Conservation (phyloP, 2,888 invertebrate genomes). For the Sarcophaga variegata region DNA sequence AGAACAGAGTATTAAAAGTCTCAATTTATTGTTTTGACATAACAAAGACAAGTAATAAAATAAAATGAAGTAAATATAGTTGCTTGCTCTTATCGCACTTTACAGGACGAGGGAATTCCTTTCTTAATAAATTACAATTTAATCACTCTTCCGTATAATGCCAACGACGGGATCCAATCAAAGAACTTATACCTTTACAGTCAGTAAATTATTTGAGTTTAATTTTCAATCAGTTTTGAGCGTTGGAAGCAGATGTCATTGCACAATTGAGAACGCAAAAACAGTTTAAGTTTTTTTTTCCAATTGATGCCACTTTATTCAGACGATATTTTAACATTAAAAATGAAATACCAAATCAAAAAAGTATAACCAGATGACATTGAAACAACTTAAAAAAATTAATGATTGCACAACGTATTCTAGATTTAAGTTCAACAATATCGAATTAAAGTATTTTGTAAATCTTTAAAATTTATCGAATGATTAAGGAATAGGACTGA, state of each 20-base stretch:
- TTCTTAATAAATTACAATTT: no score
- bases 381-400: background rate
- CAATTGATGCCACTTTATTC: background rate
- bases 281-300: no score
- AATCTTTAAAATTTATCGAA: no score
- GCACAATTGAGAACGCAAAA: background rate
- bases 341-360: background rate
- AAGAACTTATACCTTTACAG: background rate
- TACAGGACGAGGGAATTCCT: no score
- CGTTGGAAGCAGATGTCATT: background rate
- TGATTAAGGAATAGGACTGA: no score
- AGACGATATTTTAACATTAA: background rate
- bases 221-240: background rate
- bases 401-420: no score
- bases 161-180: background rate
- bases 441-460: no score
- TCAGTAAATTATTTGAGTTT: background rate
- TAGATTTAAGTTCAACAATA: no score
- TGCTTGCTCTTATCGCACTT: no score
- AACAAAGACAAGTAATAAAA: background rate
- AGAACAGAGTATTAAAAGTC: background rate
- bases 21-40: background rate
- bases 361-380: background rate
- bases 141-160: no score
- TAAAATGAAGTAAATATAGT: background rate